phyloP scores from a whole-genome alignment of 1,140 invertebrate genomes.

The Hetaerina americana region DNA sequence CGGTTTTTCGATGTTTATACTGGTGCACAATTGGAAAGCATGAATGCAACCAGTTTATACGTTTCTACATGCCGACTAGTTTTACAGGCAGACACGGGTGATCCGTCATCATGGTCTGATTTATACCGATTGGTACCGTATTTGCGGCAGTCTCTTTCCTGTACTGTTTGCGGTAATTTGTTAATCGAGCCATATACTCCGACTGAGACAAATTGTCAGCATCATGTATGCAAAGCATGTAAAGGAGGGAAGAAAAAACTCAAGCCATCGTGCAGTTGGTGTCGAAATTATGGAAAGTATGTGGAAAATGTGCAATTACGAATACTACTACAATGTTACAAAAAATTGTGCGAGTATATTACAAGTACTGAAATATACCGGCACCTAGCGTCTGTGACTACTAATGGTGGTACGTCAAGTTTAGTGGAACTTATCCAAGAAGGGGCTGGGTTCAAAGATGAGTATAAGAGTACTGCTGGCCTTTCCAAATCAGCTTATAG shows the following conservation, averaged over 20 bases:
- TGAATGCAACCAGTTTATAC: constrained; percentile 77
- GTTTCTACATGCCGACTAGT: constrained; percentile 69
- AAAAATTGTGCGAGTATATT: constrained; percentile 73
- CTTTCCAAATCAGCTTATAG: constrained; percentile 55
- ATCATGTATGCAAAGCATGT: constrained; percentile 67
- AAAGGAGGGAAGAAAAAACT: constrained; percentile 70
- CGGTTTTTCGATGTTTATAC: background rate
- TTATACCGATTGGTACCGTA: constrained; percentile 69
- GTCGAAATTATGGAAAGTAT: constrained; percentile 71
- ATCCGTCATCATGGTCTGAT: constrained; percentile 60
- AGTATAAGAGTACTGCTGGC: constrained; percentile 53
- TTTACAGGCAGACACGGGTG: constrained; percentile 51
- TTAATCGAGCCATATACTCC: constrained; percentile 69
- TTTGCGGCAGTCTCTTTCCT: constrained; percentile 71
- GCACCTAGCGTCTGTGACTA: constrained; percentile 33
- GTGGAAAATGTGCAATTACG: constrained; percentile 67
- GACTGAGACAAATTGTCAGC: constrained; percentile 67
- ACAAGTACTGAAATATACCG: constrained; percentile 54
- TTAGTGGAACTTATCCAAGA: constrained; percentile 64
- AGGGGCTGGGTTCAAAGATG: constrained; percentile 61
- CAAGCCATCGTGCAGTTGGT: constrained; percentile 70
- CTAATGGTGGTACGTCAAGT: constrained; percentile 38
- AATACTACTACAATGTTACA: constrained; percentile 73
- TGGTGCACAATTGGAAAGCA: constrained; percentile 26
- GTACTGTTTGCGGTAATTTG: constrained; percentile 74